These are phyloP conservation scores for Drosophila ustulata DNA, from an alignment of 2,888 invertebrate species.

Conservation along the genomic window DNA sequence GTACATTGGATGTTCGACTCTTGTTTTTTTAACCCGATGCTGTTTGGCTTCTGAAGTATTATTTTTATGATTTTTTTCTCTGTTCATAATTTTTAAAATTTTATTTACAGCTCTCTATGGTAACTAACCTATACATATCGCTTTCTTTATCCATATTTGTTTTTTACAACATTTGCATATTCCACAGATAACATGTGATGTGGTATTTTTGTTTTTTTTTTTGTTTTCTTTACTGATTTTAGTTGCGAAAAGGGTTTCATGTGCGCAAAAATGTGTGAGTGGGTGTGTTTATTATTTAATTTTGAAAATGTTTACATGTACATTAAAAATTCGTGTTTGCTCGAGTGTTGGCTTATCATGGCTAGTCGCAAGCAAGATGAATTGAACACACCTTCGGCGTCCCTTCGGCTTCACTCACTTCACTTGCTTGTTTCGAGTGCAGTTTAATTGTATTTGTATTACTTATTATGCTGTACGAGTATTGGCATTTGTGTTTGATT, in stretches of 20 bases:
- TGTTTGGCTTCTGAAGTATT: constrained; percentile 25
- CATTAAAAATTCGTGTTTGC: constrained; percentile 67
- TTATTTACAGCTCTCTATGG: constrained; percentile 68
- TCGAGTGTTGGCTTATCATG: constrained; percentile 42
- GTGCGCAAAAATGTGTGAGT: constrained; percentile 45
- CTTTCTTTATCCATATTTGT: constrained; percentile 51
- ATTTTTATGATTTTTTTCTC: constrained; percentile 57
- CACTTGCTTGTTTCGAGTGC: constrained; percentile 41
- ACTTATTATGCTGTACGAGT: constrained; percentile 7
- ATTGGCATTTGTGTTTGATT: constrained; percentile 16
- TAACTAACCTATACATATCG: constrained; percentile 59
- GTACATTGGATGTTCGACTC: constrained; percentile 33
- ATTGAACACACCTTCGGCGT: constrained; percentile 19
- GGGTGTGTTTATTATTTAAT: constrained; percentile 40
- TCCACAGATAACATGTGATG: constrained; percentile 72
- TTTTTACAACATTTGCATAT: constrained; percentile 72
- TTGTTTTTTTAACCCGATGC: neutral
- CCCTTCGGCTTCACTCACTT: constrained; percentile 10
- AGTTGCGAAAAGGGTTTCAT: constrained; percentile 40
- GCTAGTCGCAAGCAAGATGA: constrained; percentile 42
- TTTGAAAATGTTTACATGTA: constrained; percentile 56
- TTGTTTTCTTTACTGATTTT: neutral
- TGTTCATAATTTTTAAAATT: constrained; percentile 70
- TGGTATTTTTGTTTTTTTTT: constrained; percentile 31
- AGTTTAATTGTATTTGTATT: constrained; percentile 28